Evolutionary conservation across 2,113 vertebrate genomes (phyloP), one percentile per base, ranked within the genome.

Genomic region (Gobiocypris rarus): DNA sequence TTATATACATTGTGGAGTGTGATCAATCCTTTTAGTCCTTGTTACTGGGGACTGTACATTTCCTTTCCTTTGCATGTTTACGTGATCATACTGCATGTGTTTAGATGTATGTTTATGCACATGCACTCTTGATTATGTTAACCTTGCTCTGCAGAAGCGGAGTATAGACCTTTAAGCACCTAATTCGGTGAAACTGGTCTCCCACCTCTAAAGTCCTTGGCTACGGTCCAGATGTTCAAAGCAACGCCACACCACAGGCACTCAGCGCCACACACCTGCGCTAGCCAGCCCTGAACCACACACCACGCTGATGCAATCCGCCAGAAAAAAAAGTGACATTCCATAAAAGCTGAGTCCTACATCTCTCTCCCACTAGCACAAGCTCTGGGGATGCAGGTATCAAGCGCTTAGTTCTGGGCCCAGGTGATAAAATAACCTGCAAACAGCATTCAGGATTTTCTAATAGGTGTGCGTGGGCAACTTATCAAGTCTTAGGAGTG

Each of bases 121-220:
- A 74, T 67, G 45, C 24, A 77, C 63, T 82, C 86, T 80, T 67
- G 82, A 86, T 87, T 88, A 85, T 83, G 84, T 89, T 88, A 88
- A 87, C 75, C 87, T 84, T 73, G 65, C 13, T 59, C 82, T 76
- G 65, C 58, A 71, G 76, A 74, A 87, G 90, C 56, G 86, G 85
- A 91, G 84, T 70, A 73, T 82, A 81, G 86, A 87, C 83, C 91
- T 87, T 89, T 90, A 92, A 92, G 91, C 84, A 88, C 81, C 87
- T 92, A 92, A 92, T 90, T 89, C 89, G 26, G 34, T 75, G 67
- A 83, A 83, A 82, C 86, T 71, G 73, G 83, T 63, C 38, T 81
- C 83, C 86, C 80, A 83, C 43, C 56, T 74, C 84, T 90, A 89
- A 89, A 85, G 79, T 86, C 86, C 78, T 69, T 87, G 81, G 81